phyloP scores from a whole-genome alignment of 2,113 vertebrate genomes.

The Riparia riparia region DNA sequence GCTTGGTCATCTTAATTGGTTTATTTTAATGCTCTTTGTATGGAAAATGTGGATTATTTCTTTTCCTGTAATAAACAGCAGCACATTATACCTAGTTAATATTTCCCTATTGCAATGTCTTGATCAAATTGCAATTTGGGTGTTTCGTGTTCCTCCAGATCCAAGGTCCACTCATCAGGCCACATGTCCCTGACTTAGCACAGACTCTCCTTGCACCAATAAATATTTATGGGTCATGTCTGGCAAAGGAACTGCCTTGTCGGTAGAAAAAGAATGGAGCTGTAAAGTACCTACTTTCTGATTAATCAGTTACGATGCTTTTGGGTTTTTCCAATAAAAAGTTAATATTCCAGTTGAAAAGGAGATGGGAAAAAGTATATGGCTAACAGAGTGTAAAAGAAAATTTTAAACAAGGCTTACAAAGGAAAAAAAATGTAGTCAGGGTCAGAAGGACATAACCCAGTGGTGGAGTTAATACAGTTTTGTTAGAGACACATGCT shows the following conservation, averaged over 20 bases:
- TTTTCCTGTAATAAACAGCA: background rate
- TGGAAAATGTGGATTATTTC: background rate
- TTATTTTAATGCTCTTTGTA: background rate
- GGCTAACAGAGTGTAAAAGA: background rate
- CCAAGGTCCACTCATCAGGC: background rate
- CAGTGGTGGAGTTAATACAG: background rate
- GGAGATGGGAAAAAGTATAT: background rate
- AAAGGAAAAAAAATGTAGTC: background rate
- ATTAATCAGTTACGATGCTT: background rate
- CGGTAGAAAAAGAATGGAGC: background rate
- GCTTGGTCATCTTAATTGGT: background rate
- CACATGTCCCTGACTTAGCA: background rate
- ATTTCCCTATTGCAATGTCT: background rate
- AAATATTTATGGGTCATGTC: background rate
- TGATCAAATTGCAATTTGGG: background rate
- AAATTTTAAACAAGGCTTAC: background rate
- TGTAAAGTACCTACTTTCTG: background rate
- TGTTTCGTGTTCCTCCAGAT: background rate
- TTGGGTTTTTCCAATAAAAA: background rate
- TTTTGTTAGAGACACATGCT: background rate
- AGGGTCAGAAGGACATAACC: background rate
- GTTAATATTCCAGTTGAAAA: background rate
- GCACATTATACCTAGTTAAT: background rate
- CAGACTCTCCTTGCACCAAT: background rate
- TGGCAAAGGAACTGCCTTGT: background rate